Percentiles rank a stretch among this genome's conserved stretches.
Conservation (phyloP, 2,888 invertebrate genomes). For the Oscheius sp. region DNA sequence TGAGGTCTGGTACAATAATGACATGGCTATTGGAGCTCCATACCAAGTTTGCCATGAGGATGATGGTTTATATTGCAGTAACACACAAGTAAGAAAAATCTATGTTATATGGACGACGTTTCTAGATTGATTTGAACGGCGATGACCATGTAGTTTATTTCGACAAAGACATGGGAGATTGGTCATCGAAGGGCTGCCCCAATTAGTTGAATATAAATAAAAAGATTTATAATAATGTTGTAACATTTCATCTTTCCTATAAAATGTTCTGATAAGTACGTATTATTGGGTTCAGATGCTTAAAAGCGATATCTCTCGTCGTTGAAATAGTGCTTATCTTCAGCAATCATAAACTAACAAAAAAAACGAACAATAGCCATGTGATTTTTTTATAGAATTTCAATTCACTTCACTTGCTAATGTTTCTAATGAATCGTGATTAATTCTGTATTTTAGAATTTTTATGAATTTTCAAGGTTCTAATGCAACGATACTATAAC, state of each 20-base stretch:
- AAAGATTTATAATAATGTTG: background rate
- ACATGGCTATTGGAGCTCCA: slow-evolving; percentile 22
- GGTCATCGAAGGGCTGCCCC: slow-evolving; percentile 14
- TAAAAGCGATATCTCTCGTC: background rate
- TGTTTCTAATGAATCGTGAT: too few relatives aligned
- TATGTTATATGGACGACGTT: background rate
- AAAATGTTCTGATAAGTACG: too few relatives aligned
- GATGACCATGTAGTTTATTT: slow-evolving; percentile 28
- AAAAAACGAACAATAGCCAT: too few relatives aligned
- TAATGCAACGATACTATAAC: too few relatives aligned
- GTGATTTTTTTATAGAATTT: too few relatives aligned
- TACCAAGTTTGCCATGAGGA: slow-evolving; percentile 26
- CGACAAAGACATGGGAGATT: slow-evolving; percentile 25
- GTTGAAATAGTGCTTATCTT: too few relatives aligned
- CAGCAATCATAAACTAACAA: too few relatives aligned
- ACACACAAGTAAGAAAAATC: slow-evolving; percentile 12
- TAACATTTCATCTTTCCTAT: too few relatives aligned
- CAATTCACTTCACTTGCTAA: too few relatives aligned
- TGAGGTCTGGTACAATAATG: slow-evolving; percentile 33
- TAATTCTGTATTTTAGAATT: too few relatives aligned
- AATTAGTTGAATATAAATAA: background rate
- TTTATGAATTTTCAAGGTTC: too few relatives aligned
- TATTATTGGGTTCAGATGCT: too few relatives aligned
- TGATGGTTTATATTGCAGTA: slow-evolving; percentile 31
- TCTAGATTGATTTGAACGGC: slow-evolving; percentile 10